Evolutionary conservation across 2,888 invertebrate genomes (phyloP).

Genomic region (Dolichomitus sp.): DNA sequence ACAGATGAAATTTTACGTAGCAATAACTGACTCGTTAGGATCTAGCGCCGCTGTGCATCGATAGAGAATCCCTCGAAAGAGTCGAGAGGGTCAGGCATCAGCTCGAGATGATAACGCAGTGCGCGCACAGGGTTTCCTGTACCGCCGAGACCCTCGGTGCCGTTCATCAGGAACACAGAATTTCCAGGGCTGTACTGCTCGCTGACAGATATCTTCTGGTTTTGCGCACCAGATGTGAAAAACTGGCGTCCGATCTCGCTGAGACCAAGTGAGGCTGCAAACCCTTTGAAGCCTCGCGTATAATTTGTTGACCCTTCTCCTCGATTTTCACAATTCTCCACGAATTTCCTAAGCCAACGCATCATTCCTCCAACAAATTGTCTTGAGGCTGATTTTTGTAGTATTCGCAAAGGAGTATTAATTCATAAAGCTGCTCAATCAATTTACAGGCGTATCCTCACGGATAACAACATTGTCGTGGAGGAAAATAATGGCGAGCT

Average conservation of each 20-base stretch:
- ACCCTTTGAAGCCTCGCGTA: slow-evolving; percentile 17
- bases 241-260: slow-evolving; percentile 78
- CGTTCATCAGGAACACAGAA: slow-evolving; percentile 81
- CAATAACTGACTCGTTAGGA: slow-evolving; percentile 73
- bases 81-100: slow-evolving; percentile 81
- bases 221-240: slow-evolving; percentile 80
- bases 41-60: slow-evolving; percentile 81
- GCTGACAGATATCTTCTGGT: slow-evolving; percentile 82
- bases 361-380: slow-evolving; percentile 50
- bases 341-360: background rate
- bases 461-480: slow-evolving; percentile 82
- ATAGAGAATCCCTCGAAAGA: slow-evolving; percentile 83
- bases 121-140: slow-evolving; percentile 81
- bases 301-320: slow-evolving; percentile 32
- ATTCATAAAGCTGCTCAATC: slow-evolving; percentile 48
- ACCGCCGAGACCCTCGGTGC: slow-evolving; percentile 83
- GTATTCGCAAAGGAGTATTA: background rate
- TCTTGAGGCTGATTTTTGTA: slow-evolving; percentile 36
- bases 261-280: slow-evolving; percentile 82
- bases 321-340: slow-evolving; percentile 3
- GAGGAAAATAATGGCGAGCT: slow-evolving; percentile 81
- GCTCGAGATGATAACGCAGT: slow-evolving; percentile 81
- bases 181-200: slow-evolving; percentile 80
- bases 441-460: slow-evolving; percentile 80
- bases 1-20: slow-evolving; percentile 6